A percentile compares a stretch with the other conserved stretches of the same genome.
Evolutionary conservation across 2,797 vertebrate genomes (phyloP).

Genomic region (Acanthis flammea): DNA sequence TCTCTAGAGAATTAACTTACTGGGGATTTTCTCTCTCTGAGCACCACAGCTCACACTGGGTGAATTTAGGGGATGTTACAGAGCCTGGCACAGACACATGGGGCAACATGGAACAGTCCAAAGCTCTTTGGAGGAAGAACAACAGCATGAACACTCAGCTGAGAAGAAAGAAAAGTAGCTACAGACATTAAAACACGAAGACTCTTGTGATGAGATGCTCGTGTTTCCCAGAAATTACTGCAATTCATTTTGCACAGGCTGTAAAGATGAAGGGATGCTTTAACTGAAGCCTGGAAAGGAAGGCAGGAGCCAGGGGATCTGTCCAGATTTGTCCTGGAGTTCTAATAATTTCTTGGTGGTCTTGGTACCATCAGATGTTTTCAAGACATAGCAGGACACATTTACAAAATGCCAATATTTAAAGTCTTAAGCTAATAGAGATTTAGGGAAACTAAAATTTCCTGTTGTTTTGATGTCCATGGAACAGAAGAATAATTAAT

Average conservation of each 20-base stretch:
- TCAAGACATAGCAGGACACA: not conserved
- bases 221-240: not conserved
- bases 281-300: not conserved
- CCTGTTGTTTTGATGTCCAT: not conserved
- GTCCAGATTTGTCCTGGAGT: not conserved
- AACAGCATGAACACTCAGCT: not conserved
- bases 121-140: not conserved
- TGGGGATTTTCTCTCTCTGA: not conserved
- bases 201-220: fast-evolving
- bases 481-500: not conserved
- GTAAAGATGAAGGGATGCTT: not conserved
- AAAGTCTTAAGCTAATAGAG: not conserved
- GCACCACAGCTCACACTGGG: not conserved
- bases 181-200: not conserved
- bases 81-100: not conserved
- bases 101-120: not conserved
- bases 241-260: not conserved
- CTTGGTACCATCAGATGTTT: not conserved
- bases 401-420: not conserved
- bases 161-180: not conserved
- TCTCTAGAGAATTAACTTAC: not conserved
- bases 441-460: not conserved
- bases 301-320: not conserved
- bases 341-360: not conserved
- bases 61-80: not conserved